These are phyloP conservation scores for Rhadinocentrus ornatus DNA, from an alignment of 2,797 vertebrate genomes.

Conservation along the genomic window DNA sequence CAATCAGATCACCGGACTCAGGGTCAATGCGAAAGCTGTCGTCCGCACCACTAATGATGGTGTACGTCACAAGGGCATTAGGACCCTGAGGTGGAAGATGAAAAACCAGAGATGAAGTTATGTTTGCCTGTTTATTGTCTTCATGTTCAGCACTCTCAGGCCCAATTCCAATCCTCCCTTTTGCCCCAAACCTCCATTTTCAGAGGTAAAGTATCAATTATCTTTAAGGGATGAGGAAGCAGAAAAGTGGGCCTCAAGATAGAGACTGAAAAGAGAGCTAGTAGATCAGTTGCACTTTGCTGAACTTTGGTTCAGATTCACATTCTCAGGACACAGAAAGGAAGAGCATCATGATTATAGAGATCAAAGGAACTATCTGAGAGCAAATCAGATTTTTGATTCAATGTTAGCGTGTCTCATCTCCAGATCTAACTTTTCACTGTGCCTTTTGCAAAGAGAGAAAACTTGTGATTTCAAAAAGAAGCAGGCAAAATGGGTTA, in stretches of 20 bases:
- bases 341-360: constrained; percentile 22
- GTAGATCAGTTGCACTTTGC: neutral
- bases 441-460: neutral
- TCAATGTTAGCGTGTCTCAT: constrained; percentile 31
- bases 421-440: constrained; percentile 44
- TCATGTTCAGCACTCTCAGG: neutral
- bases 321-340: constrained; percentile 17
- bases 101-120: neutral
- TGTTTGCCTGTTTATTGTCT: neutral
- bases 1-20: constrained; percentile 93
- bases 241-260: neutral
- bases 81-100: constrained; percentile 84
- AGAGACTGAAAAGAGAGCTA: neutral
- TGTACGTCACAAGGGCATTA: constrained; percentile 96
- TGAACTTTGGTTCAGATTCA: constrained; percentile 17
- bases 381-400: constrained; percentile 57
- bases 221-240: no score
- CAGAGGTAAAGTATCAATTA: no score
- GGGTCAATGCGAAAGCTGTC: constrained; percentile 96
- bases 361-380: constrained; percentile 54
- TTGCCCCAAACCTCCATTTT: no score
- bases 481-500: no score
- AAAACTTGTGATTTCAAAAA: constrained; percentile 21
- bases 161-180: no score
- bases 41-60: constrained; percentile 95